phyloP scores from a whole-genome alignment of 2,113 vertebrate species.

The Crotalus viridis region DNA sequence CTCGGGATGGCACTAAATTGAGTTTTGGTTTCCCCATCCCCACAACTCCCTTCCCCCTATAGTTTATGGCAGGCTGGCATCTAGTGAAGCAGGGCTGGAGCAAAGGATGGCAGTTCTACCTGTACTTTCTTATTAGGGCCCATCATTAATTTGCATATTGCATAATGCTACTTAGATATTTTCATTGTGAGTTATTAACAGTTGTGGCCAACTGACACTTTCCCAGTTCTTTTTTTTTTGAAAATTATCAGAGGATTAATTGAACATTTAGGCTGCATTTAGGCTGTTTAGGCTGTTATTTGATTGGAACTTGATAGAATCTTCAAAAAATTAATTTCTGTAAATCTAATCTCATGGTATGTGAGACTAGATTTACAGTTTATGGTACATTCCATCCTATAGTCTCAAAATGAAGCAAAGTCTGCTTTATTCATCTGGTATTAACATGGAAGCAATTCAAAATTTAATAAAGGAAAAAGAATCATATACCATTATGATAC shows the following conservation, averaged over 20 bases:
- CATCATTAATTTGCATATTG: not conserved
- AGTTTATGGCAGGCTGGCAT: too few species aligned
- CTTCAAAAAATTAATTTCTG: not conserved
- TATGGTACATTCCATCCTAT: not conserved
- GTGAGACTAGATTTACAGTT: not conserved
- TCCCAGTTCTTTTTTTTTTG: not conserved
- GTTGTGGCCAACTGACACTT: not conserved
- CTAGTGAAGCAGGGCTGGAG: too few species aligned
- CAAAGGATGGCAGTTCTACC: too few species aligned
- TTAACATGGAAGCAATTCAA: slow-evolving; percentile 11
- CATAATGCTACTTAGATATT: not conserved
- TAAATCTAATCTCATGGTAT: accelerated
- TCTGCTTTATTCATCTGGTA: not conserved
- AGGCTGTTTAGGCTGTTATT: too few species aligned
- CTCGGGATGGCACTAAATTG: too few species aligned
- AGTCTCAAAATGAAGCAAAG: not conserved
- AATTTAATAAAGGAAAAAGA: not conserved
- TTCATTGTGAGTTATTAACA: not conserved
- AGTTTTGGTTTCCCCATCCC: too few species aligned
- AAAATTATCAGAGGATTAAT: not conserved
- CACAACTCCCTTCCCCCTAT: too few species aligned
- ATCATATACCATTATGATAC: slow-evolving; percentile 4
- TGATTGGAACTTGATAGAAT: not conserved
- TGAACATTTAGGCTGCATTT: not conserved
- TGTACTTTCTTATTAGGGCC: not conserved